Evolutionary conservation across 2,888 invertebrate species (phyloP).

Genomic region (Rhogogaster chlorosoma): DNA sequence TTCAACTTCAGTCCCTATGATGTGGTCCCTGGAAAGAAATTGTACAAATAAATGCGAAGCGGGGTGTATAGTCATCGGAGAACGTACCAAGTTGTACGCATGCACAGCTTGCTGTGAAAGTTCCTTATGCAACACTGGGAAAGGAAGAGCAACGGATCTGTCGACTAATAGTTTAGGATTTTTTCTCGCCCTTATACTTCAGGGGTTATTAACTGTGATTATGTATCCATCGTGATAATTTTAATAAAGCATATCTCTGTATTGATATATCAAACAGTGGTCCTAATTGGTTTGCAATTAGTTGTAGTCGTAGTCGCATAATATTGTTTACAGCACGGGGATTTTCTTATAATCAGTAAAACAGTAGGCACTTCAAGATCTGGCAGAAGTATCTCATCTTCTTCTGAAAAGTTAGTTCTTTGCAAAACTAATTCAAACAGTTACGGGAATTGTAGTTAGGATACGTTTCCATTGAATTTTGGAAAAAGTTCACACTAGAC

Average conservation of each 20-base stretch:
- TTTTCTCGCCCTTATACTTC: slow-evolving; percentile 69
- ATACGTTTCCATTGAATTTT: not conserved
- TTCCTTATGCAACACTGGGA: slow-evolving; percentile 89
- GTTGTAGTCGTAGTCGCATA: not conserved
- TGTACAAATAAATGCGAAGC: slow-evolving; percentile 92
- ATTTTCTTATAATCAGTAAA: not conserved
- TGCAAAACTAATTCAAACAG: not conserved
- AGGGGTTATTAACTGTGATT: slow-evolving; percentile 70
- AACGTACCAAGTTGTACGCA: slow-evolving; percentile 92
- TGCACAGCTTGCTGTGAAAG: slow-evolving; percentile 92
- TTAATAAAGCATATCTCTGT: slow-evolving; percentile 60
- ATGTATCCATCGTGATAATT: slow-evolving; percentile 71
- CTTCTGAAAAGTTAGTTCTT: not conserved
- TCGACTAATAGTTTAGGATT: slow-evolving; percentile 67
- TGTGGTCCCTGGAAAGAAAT: slow-evolving; percentile 92
- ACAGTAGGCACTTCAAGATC: not conserved
- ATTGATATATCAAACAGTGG: not conserved
- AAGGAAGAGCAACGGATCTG: slow-evolving; percentile 73
- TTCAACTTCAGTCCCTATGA: slow-evolving; percentile 84
- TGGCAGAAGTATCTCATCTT: not conserved
- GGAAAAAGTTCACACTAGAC: not conserved
- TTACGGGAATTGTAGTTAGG: not conserved
- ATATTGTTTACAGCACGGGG: not conserved
- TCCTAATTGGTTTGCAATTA: no score
- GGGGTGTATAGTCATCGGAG: slow-evolving; percentile 94